Evolutionary conservation across 2,797 vertebrate species (phyloP).

Genomic region (Danio kyathit): DNA sequence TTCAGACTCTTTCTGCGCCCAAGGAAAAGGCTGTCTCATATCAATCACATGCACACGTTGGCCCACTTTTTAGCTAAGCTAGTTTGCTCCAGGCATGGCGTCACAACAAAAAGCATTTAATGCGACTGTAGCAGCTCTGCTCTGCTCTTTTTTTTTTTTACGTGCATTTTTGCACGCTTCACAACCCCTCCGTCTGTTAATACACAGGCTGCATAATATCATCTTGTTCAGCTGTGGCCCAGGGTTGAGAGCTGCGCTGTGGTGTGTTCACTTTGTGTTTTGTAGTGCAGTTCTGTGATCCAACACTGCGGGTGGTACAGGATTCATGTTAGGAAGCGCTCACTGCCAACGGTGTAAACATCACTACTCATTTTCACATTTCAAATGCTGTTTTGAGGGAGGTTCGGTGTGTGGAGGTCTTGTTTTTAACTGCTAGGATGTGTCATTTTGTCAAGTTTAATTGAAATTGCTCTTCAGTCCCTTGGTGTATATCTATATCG

Average conservation of each 20-base stretch:
- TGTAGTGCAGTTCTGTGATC: constrained; percentile 61
- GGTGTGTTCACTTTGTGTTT: constrained; percentile 48
- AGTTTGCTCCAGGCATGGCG: constrained; percentile 13
- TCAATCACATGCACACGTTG: constrained; percentile 40
- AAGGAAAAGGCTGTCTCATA: constrained; percentile 39
- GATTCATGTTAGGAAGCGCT: constrained; percentile 70
- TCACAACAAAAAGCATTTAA: constrained; percentile 23
- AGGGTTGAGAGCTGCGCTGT: constrained; percentile 51
- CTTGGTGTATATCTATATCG: constrained; percentile 67
- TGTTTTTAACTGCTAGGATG: constrained; percentile 28
- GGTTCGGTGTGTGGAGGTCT: constrained; percentile 1
- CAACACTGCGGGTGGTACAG: constrained; percentile 68
- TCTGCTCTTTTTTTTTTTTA: constrained; percentile 9
- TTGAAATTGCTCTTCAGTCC: constrained; percentile 67
- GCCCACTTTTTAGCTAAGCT: constrained; percentile 38
- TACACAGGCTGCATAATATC: constrained; percentile 16
- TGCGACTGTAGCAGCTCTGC: background rate
- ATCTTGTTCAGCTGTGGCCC: constrained; percentile 55
- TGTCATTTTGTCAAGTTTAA: constrained; percentile 76
- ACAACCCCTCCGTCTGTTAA: constrained; percentile 72
- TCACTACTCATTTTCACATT: constrained; percentile 14
- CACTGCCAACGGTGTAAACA: constrained; percentile 47
- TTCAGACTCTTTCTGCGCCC: constrained; percentile 43
- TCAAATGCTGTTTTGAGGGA: background rate
- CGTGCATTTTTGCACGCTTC: constrained; percentile 66